Base-by-base conservation (phyloP, 1,140 invertebrate genomes). In the Aethina tumida region DNA sequence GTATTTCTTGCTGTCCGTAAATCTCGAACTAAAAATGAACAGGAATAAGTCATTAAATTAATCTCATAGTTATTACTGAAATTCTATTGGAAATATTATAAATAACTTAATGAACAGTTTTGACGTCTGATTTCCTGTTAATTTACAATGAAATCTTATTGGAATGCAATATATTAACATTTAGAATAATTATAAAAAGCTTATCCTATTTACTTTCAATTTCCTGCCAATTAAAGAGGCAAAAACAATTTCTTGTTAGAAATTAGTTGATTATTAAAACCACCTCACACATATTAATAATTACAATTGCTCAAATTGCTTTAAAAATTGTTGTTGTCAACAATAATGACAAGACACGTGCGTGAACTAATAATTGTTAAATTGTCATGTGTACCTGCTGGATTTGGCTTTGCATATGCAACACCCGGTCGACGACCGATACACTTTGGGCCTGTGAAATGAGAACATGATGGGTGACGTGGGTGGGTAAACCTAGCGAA, bases 401-500 rank as follows among this genome's bases (percentile, higher is more conserved):
- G 84, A 89, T 67, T 91, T 91, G 7, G 84, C 86, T 63, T 84
- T 79, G 60, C 86, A 90, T 51, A 91, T 91, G 61, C 86, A 91
- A 63, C 86, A 91, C 29, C 86, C 85, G 35, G 77, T 79, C 22
- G 76, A 69, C 26, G 84, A 89, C 39, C 85, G 73, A 59, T 89
- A 90, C 35, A 88, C 85, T 70, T 87, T 86, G 39, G 85, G 86
- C 61, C 85, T 87, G 60, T 90, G 85, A 63, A 89, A 91, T 61
- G 80, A 85, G 62, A 88, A 91, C 86, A 91, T 91, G 52, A 32
- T n/a, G n/a, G n/a, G n/a, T n/a, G n/a, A n/a, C n/a, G n/a, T n/a
- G n/a, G n/a, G n/a, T n/a, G n/a, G n/a, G n/a, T n/a, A n/a, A n/a
- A n/a, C n/a, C n/a, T n/a, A n/a, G n/a, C n/a, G n/a, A n/a, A n/a